Base-by-base conservation (phyloP, 2,797 vertebrate genomes). In the Myoxocephalus aenaeus region DNA sequence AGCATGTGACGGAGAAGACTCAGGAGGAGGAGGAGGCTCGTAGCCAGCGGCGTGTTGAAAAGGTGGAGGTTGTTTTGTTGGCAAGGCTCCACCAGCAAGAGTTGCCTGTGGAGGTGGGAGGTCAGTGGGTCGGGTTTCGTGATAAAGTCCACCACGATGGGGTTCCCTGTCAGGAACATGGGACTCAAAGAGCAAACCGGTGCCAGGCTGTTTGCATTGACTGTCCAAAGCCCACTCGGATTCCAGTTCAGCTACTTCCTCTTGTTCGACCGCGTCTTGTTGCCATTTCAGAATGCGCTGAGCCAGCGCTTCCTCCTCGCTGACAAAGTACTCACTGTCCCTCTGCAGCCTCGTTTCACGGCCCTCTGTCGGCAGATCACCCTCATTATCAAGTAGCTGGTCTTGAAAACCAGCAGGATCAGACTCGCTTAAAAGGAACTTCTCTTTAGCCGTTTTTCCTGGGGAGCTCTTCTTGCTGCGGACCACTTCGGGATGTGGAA, bases 261-360 rank as follows among this genome's bases (percentile, higher is more conserved):
- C 95, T 77, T 92, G 95, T 73, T 96, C 93, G 7, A 89, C 86
- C 80, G 85, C 83, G 69, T 95, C 95, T 73, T 95, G 81, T 80
- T 95, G 94, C 95, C 94, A 95, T 86, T 95, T 95, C 32, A 94
- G 85, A 22, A 95, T 93, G 20, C 94, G 94, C 70, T 95, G 94
- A 83, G 94, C 94, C 68, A 94, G 65, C 14, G 95, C 95, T 67
- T 93, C 94, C 69, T 96, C 93, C 79, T 96, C 95, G 64, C 91
- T 95, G 25, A 94, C 92, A 65, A 95, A 90, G 81, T 95, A 96
- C 56, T 95, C 94, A 58, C 92, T 95, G 71, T 95, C 94, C 22
- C 81, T 93, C 68, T 88, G 89, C 66, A 95, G 65, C 83, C 89
- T 87, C n/a, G 92, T 94, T 86, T 95, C 93, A 22, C 87, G 86